These are phyloP conservation scores for Ceramica pisi DNA, from an alignment of 2,888 invertebrate species.

Conservation along the genomic window DNA sequence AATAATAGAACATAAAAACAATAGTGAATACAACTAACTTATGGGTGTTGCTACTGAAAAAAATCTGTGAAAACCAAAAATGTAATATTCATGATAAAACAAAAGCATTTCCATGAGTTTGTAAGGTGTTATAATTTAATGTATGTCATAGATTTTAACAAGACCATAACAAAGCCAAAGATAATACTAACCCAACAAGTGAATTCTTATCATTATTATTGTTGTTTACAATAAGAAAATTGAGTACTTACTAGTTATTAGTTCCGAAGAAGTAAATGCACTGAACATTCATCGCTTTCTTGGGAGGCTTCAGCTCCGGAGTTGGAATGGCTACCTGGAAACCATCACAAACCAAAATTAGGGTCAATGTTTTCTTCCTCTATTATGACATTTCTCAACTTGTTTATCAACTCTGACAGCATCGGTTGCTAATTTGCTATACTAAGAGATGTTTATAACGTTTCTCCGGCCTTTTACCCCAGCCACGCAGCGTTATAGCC, in stretches of 20 bases:
- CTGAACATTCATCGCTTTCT: conserved; percentile 93
- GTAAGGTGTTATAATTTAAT: not conserved
- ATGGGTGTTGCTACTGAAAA: conserved; percentile 9
- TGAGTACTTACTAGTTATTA: conserved; percentile 97
- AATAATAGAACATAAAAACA: not conserved
- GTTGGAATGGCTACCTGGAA: conserved; percentile 95
- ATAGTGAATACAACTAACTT: not conserved
- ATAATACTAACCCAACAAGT: conserved; percentile 4
- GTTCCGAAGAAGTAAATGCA: conserved; percentile 98
- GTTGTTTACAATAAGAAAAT: conserved; percentile 39
- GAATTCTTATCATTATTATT: not conserved
- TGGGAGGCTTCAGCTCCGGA: conserved; percentile 94
- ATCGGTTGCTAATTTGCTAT: not conserved
- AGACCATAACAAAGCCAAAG: too few species aligned
- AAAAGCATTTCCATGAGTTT: not conserved
- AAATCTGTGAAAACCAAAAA: not conserved
- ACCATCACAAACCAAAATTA: conserved; percentile 72
- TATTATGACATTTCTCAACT: conserved; percentile 31
- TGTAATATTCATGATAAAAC: not conserved
- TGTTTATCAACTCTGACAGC: conserved; percentile 34
- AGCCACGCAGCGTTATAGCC: conserved; percentile 60
- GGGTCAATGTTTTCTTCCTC: conserved; percentile 65
- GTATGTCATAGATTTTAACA: not conserved
- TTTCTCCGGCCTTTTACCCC: conserved; percentile 25
- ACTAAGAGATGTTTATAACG: not conserved